Percentiles rank a stretch among this genome's conserved stretches.
phyloP scores from a whole-genome alignment of 2,888 invertebrate species.

The Chesias legatella region DNA sequence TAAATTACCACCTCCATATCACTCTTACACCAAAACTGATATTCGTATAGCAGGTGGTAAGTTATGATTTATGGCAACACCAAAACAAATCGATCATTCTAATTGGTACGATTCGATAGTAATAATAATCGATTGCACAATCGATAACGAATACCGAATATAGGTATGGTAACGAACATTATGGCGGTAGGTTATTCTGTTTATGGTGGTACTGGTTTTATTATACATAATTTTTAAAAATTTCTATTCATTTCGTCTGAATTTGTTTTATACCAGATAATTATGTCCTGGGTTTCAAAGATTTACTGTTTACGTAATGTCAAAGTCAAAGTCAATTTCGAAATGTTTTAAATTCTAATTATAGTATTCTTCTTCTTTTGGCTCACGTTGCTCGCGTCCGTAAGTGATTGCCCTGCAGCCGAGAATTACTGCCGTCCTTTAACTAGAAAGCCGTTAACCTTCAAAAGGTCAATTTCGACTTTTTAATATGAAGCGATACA shows the following conservation, averaged over 20 bases:
- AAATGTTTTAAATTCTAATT: too few relatives aligned
- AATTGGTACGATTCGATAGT: constrained; percentile 51
- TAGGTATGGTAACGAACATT: constrained; percentile 20
- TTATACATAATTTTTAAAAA: constrained; percentile 6
- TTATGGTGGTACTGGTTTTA: constrained; percentile 11
- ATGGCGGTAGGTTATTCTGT: constrained; percentile 14
- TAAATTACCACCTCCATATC: constrained; percentile 40
- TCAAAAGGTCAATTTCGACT: too few relatives aligned
- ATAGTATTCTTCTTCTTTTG: too few relatives aligned
- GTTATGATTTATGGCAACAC: constrained; percentile 63
- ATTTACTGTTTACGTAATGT: too few relatives aligned
- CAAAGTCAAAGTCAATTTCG: too few relatives aligned
- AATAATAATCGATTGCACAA: constrained; percentile 45
- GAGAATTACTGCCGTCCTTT: too few relatives aligned
- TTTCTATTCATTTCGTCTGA: background rate
- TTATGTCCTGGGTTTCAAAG: too few relatives aligned
- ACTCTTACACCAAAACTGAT: constrained; percentile 25
- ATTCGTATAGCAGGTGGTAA: constrained; percentile 46
- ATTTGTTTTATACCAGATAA: too few relatives aligned
- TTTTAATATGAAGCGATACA: too few relatives aligned
- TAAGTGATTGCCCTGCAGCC: too few relatives aligned
- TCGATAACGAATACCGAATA: constrained; percentile 6
- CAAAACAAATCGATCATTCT: constrained; percentile 64
- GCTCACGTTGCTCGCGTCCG: too few relatives aligned
- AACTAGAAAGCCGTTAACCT: too few relatives aligned